Conservation (phyloP, 2,797 vertebrate species). For the Diceros bicornis region DNA sequence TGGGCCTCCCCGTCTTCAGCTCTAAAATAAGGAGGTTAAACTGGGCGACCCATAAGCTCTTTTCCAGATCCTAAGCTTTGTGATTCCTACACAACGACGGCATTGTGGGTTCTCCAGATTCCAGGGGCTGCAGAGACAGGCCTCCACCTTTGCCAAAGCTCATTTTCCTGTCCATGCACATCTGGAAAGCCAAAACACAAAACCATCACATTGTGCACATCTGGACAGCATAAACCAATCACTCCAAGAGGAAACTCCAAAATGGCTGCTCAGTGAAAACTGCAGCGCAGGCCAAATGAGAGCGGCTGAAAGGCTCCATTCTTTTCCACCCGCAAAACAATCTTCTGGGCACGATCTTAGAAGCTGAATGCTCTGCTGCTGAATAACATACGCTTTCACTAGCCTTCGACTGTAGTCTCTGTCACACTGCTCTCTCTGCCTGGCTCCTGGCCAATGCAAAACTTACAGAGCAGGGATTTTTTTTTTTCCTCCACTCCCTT, state of each 20-base stretch:
- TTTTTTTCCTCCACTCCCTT: not conserved
- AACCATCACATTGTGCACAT: slow-evolving; percentile 67
- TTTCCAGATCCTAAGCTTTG: not conserved
- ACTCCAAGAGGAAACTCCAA: slow-evolving; percentile 56
- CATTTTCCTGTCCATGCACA: slow-evolving; percentile 63
- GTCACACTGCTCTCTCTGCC: slow-evolving; percentile 64
- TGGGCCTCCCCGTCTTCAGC: not conserved
- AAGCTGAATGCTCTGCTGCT: not conserved
- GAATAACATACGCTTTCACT: not conserved
- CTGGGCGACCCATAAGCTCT: not conserved
- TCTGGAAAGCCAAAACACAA: slow-evolving; percentile 63
- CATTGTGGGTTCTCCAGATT: not conserved
- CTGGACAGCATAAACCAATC: slow-evolving; percentile 69
- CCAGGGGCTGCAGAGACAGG: not conserved
- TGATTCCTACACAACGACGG: not conserved
- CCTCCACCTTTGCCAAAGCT: not conserved
- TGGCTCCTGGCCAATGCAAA: slow-evolving; percentile 69
- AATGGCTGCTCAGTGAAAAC: not conserved
- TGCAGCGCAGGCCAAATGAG: accelerated
- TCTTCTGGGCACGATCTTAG: not conserved
- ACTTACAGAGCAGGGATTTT: not conserved
- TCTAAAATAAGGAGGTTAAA: not conserved
- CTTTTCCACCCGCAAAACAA: slow-evolving; percentile 17
- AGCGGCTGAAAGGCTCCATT: slow-evolving; percentile 73
- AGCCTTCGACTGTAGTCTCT: not conserved